phyloP scores from a whole-genome alignment of 30 jellyfish, hydroid and myxozoan genomes.

The Turritopsis dohrnii region DNA sequence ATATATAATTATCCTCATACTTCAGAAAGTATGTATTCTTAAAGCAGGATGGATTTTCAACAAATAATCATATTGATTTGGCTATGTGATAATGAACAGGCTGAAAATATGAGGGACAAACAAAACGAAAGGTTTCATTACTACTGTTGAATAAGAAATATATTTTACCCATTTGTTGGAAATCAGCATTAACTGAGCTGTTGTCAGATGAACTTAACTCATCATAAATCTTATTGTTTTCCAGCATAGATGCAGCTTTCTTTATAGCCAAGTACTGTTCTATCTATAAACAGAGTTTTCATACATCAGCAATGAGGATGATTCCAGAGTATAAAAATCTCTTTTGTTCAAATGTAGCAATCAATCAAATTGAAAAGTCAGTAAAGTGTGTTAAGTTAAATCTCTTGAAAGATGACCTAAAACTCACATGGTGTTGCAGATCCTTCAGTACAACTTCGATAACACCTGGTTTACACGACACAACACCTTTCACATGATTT shows the following conservation, averaged over 20 bases:
- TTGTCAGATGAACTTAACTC: conserved; percentile 42
- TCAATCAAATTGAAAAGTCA: not conserved
- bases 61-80: too few relatives aligned
- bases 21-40: too few relatives aligned
- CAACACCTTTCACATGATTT: conserved; percentile 53
- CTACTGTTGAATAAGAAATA: too few relatives aligned
- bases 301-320: too few relatives aligned
- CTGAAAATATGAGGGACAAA: too few relatives aligned
- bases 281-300: conserved; percentile 37
- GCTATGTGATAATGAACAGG: too few relatives aligned
- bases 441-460: conserved; percentile 58
- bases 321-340: not conserved
- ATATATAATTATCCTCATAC: too few relatives aligned
- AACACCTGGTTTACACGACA: conserved; percentile 69
- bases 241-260: conserved; percentile 75
- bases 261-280: conserved; percentile 72
- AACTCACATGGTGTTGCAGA: conserved; percentile 57
- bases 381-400: not conserved
- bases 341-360: not conserved
- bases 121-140: too few relatives aligned
- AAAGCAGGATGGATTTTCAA: too few relatives aligned
- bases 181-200: not conserved
- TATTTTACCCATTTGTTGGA: too few relatives aligned
- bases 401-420: not conserved
- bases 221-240: conserved; percentile 62